Evolutionary conservation across 2,113 vertebrate species (phyloP), one percentile per base, ranked within the genome.

Genomic region (Epinephelus moara): DNA sequence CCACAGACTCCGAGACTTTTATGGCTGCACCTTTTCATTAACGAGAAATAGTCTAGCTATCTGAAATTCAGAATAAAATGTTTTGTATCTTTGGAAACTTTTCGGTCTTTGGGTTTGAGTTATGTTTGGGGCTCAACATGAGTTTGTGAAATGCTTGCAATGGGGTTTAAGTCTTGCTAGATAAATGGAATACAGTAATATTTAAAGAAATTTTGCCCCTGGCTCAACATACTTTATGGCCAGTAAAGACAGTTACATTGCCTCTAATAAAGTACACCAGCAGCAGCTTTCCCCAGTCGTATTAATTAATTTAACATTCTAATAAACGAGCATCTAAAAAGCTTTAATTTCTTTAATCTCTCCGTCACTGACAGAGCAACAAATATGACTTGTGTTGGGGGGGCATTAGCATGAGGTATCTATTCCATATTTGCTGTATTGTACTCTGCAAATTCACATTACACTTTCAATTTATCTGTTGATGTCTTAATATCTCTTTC

Each of bases 401-500:
- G 27, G 30, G 37, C 30, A 72, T 49, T 19, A 53, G 14, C 56
- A 23, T 61, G 56, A 64, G 59, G 49, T 18, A 15, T 27, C 23
- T 33, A 19, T 53, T 45, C 66, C 50, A 37, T 50, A 64, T 64
- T 80, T 66, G 52, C 21, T 6, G 42, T 33, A 57, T 71, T 67
- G 45, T 52, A 19, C 66, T 75, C 53, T 19, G n/a, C 67, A 81
- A 70, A 79, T 70, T 59, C 63, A 42, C 33, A 76, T 63, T 25
- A 53, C 60, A 56, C 67, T 55, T 74, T 76, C 47, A 66, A 33
- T 85, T 60, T 77, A 84, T 68, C 68, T 61, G 25, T 68, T 78
- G 77, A 82, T 47, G 64, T 61, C 73, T 81, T 75, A 57, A 81
- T 89, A 73, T 88, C 27, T 73, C 47, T 83, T 72, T 66, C 57